Evolutionary conservation across 1,140 invertebrate species (phyloP), one percentile per base, ranked within the genome.

Genomic region (Drosophila truncata): DNA sequence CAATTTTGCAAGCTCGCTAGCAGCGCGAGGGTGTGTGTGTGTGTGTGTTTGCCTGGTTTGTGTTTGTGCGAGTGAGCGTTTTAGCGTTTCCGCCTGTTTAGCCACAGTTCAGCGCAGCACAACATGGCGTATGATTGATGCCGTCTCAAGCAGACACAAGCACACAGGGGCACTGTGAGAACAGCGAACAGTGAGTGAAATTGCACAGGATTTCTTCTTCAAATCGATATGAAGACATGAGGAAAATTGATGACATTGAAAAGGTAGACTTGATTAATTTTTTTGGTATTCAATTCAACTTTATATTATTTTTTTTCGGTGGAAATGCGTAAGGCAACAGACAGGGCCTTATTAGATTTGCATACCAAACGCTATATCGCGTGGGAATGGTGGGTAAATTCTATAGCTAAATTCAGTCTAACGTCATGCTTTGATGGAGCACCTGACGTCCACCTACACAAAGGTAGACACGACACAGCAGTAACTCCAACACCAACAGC

Each of bases 81-180:
- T 82, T 61, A 65, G 66, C 80, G 81, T 81, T 85, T 90, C 85
- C 85, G 74, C 81, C 77, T 70, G 47, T 85, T 88, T 91, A 88
- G 81, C 86, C 85, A 77, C 82, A 79, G 78, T 85, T 90, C 78
- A 85, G 60, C 49, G 67, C 69, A 70, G 82, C 64, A 85, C 85
- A 91, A 69, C 85, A 81, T 85, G 81, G 67, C 85, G 75, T 85
- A 91, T 90, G 85, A 90, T 90, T 90, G 86, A 90, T 90, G 85
- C 78, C 78, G 82, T 85, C 85, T 82, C 61, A 57, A 63, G 54
- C 60, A 72, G 65, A 57, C 35, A 61, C 52, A 50, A 31, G 47
- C 46, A 25, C 42, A 49, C 41, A 33, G 23, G 20, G 14, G 20
- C 33, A 55, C 33, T 37, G 52, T 9, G 5, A 55, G 31, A 55